Evolutionary conservation across 2,113 vertebrate species (phyloP), one percentile per base, ranked within the genome.

Genomic region (Parus major): DNA sequence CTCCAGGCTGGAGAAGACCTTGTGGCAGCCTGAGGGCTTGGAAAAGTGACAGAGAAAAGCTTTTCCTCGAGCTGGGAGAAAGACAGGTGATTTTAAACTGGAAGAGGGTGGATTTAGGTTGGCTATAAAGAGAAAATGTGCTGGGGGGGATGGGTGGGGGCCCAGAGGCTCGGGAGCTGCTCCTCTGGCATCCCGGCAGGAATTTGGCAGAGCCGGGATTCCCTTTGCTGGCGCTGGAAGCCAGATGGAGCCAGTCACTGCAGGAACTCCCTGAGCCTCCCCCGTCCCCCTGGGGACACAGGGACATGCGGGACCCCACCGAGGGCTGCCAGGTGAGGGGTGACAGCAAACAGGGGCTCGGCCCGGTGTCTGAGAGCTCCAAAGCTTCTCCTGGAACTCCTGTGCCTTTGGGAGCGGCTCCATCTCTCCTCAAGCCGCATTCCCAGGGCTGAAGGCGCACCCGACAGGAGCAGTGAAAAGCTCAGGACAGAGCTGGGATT

Each of bases 281-380:
- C 39, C 39, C 11, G 8, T 39, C 11, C 1, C 70, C 12, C 0
- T 0, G 17, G 5, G 64, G 31, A 8, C n/a, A 9, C 15, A 0
- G 31, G 33, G 29, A 2, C 13, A 0, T 0, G 25, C 1, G 53
- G 1, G 6, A 12, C 61, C 55, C 59, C 7, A 60, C 24, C 23
- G 0, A 5, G 47, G 42, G 69, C 63, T 11, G 49, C 5, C 46
- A 3, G n/a, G 1, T 36, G 29, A 28, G 17, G 27, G 22, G 10
- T 1, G 29, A 13, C 29, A n/a, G 0, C 24, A 4, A 36, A 4
- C 52, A 7, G 29, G 7, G 47, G 27, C 4, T 11, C 3, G 2
- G 15, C 2, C 5, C 18, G 35, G 14, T 0, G 10, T 2, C 77
- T 15, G 35, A 8, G 1, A 9, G 15, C 42, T 59, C 5, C 28